phyloP scores from a whole-genome alignment of 1,140 invertebrate genomes.

The Metaphire vulgaris region DNA sequence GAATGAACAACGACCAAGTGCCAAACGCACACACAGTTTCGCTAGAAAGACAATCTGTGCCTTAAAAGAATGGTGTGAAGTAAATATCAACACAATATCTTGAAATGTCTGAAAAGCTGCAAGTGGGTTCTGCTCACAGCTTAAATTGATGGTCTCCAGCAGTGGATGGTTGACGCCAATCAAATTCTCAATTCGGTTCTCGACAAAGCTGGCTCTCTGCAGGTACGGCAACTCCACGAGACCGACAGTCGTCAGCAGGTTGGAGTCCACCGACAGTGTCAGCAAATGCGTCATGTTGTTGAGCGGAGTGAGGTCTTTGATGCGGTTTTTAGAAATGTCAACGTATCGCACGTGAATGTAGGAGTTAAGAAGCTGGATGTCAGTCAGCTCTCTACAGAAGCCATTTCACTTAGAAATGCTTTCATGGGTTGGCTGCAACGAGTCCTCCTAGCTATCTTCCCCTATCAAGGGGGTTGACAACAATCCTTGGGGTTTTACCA shows the following conservation, averaged over 20 bases:
- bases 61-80: no score
- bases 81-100: no score
- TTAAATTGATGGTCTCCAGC: constrained; percentile 47
- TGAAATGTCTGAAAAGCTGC: no score
- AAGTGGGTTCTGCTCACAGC: no score
- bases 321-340: constrained; percentile 47
- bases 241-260: constrained; percentile 43
- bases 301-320: constrained; percentile 47
- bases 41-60: no score
- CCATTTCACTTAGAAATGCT: constrained; percentile 6
- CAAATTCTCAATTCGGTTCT: constrained; percentile 46
- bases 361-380: constrained; percentile 43
- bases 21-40: no score
- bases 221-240: constrained; percentile 50
- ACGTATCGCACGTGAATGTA: constrained; percentile 51
- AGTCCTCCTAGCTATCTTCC: no score
- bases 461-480: no score
- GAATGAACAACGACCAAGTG: no score
- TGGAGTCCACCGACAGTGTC: constrained; percentile 49
- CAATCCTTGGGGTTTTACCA: no score
- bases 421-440: no score
- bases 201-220: constrained; percentile 48
- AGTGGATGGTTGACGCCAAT: constrained; percentile 49
- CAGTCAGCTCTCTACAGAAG: constrained; percentile 45
- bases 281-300: constrained; percentile 49